phyloP scores from a whole-genome alignment of 2,888 invertebrate genomes.

The Punctoribates punctum region DNA sequence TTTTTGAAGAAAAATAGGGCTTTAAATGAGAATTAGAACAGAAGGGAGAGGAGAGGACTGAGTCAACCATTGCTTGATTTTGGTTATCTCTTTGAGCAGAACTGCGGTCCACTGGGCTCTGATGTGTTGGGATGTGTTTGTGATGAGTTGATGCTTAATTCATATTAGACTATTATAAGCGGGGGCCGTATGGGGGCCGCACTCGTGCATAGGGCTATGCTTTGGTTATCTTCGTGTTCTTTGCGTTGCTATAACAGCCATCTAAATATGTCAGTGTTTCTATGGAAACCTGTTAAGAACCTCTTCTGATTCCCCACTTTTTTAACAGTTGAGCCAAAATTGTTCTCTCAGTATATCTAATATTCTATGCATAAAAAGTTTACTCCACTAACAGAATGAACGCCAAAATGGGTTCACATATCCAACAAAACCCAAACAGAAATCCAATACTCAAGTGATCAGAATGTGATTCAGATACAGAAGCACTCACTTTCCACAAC shows the following conservation, averaged over 20 bases:
- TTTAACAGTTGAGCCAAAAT: constrained; percentile 33
- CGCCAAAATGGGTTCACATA: constrained; percentile 16
- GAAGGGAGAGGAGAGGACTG: constrained; percentile 2
- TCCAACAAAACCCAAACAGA: constrained; percentile 21
- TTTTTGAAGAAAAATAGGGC: not conserved
- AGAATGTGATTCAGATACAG: constrained; percentile 2
- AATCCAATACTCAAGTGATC: constrained; percentile 21
- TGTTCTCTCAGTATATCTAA: constrained; percentile 17
- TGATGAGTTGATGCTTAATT: constrained; percentile 28
- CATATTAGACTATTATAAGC: constrained; percentile 33
- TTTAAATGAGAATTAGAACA: not conserved
- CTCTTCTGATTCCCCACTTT: constrained; percentile 22
- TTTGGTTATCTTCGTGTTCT: constrained; percentile 21
- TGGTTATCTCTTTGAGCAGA: constrained; percentile 20
- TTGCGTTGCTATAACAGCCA: constrained; percentile 36
- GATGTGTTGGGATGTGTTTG: constrained; percentile 9
- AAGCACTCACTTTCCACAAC: not conserved
- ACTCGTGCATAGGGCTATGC: not conserved
- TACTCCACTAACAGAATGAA: not conserved
- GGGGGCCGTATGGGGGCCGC: not conserved
- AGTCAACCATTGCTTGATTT: not conserved
- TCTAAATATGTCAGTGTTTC: constrained; percentile 41
- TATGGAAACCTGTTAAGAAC: constrained; percentile 35
- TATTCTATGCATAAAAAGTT: constrained; percentile 15
- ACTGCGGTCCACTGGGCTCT: constrained; percentile 24